Percentiles rank a stretch among this genome's conserved stretches.
These are phyloP conservation scores for Epinotia bilunana DNA, from an alignment of 2,888 invertebrate genomes.

Conservation along the genomic window DNA sequence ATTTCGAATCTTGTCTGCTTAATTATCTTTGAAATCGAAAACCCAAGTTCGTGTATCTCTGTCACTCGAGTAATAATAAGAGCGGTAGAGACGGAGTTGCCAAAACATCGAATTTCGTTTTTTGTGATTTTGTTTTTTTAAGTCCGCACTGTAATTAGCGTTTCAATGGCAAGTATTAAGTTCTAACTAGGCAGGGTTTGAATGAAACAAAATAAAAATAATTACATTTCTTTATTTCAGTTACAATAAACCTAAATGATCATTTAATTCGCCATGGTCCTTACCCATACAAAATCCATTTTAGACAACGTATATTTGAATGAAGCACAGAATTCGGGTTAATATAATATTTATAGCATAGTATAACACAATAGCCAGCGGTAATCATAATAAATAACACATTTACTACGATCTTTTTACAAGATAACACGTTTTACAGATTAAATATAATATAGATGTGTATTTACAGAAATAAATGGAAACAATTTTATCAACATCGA, in stretches of 20 bases:
- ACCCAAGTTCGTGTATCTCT: no score
- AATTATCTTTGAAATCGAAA: no score
- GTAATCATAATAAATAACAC: conserved; percentile 26
- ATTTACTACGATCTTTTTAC: conserved; percentile 34
- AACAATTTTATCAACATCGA: conserved; percentile 34
- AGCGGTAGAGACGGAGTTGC: no score
- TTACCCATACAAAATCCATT: conserved; percentile 42
- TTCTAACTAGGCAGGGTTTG: neutral
- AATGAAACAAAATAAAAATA: conserved; percentile 48
- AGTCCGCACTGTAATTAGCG: no score
- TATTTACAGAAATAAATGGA: conserved; percentile 30
- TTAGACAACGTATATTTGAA: conserved; percentile 28
- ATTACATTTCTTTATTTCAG: conserved; percentile 54
- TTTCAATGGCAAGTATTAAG: no score
- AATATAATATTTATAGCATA: neutral
- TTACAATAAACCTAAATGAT: conserved; percentile 55
- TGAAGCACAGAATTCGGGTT: conserved; percentile 29
- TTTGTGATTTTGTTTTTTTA: no score
- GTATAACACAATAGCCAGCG: conserved; percentile 30
- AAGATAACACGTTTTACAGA: conserved; percentile 28
- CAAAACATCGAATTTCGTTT: no score
- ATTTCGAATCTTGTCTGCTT: no score
- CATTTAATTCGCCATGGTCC: conserved; percentile 61
- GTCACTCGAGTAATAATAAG: no score
- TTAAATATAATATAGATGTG: conserved; percentile 6